Evolutionary conservation across 35 echinoderm and acorn worm species (phyloP), one percentile per base, ranked within the genome.

Genomic region (Ophiothrix spiculata): DNA sequence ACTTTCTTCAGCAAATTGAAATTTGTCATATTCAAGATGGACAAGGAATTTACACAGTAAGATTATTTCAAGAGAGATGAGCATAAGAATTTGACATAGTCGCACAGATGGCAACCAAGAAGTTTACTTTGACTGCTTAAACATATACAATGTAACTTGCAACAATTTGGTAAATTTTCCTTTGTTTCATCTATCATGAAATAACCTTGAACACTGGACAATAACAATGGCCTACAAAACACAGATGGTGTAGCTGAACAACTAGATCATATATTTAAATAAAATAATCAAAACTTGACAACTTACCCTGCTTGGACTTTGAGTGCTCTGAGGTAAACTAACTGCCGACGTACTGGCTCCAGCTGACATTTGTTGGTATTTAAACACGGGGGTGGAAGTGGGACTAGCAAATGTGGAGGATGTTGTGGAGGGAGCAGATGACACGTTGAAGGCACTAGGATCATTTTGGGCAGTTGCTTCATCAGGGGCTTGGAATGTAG

Each of bases 301-400:
- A 69, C 60, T 69, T 69, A 69, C 60, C 60, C 60, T 69, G 60
- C 60, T 69, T 69, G 60, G 60, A 69, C 23, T 69, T 69, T 15
- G 60, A 2, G 60, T 12, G 23, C 60, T 6, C 60, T 69, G 60
- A 8, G 45, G 45, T 54, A 21, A 11, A 11, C 45, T 21, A 54
- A 54, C 21, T 1, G 60, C 60, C 2, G 60, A 69, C 17, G 60
- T 69, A 69, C 60, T 69, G 60, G 60, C 10, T 69, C 60, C 25
- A 28, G 60, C 8, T 10, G 60, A 69, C 4, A 15, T 8, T 54
- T 54, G 45, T 54, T 21, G 45, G 45, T 54, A 54, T 69, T n/a
- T 6, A 28, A 69, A 69, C 25, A 69, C 29, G 60, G 60, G 23
- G 4, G 60, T 25, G 60, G 60, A 25, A 4, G 23, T 25, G 4